A percentile compares a stretch with the other conserved stretches of the same genome.
Conservation (phyloP, 2,797 vertebrate genomes). For the Chaetophractus vellerosus region DNA sequence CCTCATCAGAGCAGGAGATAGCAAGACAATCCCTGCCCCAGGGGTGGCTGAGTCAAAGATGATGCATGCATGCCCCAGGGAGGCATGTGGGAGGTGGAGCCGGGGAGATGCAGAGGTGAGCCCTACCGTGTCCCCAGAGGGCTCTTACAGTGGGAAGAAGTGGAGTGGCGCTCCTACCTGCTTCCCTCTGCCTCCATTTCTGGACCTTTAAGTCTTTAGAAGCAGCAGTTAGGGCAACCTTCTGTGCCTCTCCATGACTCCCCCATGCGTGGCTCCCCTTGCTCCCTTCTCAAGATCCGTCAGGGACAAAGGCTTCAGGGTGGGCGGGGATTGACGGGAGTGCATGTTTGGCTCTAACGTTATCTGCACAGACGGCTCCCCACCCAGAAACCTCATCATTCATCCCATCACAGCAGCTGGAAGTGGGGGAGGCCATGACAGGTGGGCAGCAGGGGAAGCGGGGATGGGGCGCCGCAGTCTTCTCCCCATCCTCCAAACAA, state of each 20-base stretch:
- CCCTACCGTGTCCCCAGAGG: neutral
- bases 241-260: neutral
- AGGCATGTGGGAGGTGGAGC: too few relatives aligned
- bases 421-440: conserved; percentile 66
- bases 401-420: conserved; percentile 78
- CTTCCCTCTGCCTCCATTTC: neutral
- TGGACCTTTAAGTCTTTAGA: neutral
- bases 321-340: neutral
- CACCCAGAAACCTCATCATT: conserved; percentile 68
- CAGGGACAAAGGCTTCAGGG: conserved; percentile 65
- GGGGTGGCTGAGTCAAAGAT: neutral
- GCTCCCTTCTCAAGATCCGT: neutral
- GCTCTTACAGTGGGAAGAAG: neutral
- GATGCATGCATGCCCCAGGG: neutral
- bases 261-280: too few relatives aligned
- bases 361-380: neutral
- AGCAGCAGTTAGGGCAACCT: neutral
- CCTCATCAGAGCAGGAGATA: neutral
- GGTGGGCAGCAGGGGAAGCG: conserved; percentile 67
- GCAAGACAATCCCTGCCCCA: neutral
- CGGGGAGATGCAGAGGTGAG: neutral
- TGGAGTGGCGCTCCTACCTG: neutral
- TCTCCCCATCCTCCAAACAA: conserved; percentile 78
- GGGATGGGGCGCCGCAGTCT: conserved; percentile 27
- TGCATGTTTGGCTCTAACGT: neutral